Evolutionary conservation across 1,140 invertebrate species (phyloP).

Genomic region (Achroia grisella): DNA sequence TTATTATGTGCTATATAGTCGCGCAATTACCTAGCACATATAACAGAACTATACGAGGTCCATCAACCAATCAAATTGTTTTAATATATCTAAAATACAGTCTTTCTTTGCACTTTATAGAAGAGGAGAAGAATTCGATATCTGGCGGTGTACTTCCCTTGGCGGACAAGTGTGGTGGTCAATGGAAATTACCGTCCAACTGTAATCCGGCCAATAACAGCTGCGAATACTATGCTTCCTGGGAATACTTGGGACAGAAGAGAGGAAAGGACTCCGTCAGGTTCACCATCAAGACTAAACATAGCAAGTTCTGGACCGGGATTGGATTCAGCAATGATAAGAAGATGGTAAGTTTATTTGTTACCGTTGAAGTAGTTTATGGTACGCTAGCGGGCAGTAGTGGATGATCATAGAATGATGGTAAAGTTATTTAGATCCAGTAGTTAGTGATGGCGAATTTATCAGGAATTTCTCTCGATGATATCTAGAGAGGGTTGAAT

Average conservation of each 20-base stretch:
- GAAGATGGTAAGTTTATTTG: conserved; percentile 80
- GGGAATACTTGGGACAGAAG: conserved; percentile 84
- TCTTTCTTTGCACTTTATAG: conserved; percentile 33
- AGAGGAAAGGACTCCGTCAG: conserved; percentile 83
- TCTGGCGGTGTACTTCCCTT: conserved; percentile 46
- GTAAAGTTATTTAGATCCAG: too few relatives aligned
- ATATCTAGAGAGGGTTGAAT: too few relatives aligned
- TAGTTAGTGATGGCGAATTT: too few relatives aligned
- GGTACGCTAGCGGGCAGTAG: too few relatives aligned
- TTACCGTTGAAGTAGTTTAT: neutral
- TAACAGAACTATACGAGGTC: too few relatives aligned
- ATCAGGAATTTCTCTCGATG: too few relatives aligned
- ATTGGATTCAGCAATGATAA: conserved; percentile 93
- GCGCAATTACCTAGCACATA: too few relatives aligned
- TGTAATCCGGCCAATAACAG: conserved; percentile 81
- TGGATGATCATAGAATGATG: too few relatives aligned
- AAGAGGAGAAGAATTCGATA: conserved; percentile 52
- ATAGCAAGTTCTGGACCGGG: conserved; percentile 92
- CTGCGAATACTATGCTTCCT: conserved; percentile 89
- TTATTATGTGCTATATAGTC: too few relatives aligned
- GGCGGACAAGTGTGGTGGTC: conserved; percentile 79
- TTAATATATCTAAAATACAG: neutral
- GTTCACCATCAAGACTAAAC: conserved; percentile 90
- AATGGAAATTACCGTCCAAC: conserved; percentile 84
- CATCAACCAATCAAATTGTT: too few relatives aligned